phyloP scores from a whole-genome alignment of 2,797 vertebrate species.

The Odontamblyopus lacepedii region DNA sequence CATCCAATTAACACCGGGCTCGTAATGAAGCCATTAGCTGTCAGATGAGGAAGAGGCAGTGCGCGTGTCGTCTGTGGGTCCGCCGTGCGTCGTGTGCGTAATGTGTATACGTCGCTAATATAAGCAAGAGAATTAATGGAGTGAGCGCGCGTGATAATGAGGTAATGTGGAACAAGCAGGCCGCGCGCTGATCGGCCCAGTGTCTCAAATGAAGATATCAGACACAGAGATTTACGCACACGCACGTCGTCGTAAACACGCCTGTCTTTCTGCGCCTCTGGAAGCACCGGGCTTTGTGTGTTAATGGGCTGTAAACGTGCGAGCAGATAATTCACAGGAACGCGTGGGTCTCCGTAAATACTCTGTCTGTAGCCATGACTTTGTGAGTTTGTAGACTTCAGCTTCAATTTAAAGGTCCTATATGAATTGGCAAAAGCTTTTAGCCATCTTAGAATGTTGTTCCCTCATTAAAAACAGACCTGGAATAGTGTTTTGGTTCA shows the following conservation, averaged over 20 bases:
- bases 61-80: slow-evolving; percentile 85
- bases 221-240: slow-evolving; percentile 77
- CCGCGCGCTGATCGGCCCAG: slow-evolving; percentile 83
- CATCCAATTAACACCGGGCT: slow-evolving; percentile 93
- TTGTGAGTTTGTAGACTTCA: neutral
- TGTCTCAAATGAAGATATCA: slow-evolving; percentile 89
- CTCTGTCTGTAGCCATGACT: neutral
- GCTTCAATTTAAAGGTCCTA: neutral
- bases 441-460: too few relatives aligned
- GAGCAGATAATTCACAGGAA: slow-evolving; percentile 27
- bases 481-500: too few relatives aligned
- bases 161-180: slow-evolving; percentile 93
- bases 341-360: neutral
- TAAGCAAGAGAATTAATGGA: slow-evolving; percentile 95
- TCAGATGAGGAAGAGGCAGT: slow-evolving; percentile 90
- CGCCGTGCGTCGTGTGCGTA: slow-evolving; percentile 50
- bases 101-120: slow-evolving; percentile 82
- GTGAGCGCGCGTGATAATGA: slow-evolving; percentile 94
- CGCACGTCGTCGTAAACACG: slow-evolving; percentile 61
- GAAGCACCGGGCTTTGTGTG: neutral
- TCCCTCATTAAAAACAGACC: too few relatives aligned
- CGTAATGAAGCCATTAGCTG: slow-evolving; percentile 98
- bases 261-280: slow-evolving; percentile 32
- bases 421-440: too few relatives aligned
- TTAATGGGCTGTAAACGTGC: slow-evolving; percentile 29